Evolutionary conservation across 2,113 vertebrate genomes (phyloP), one percentile per base, ranked within the genome.

Genomic region (Aegithalos caudatus): DNA sequence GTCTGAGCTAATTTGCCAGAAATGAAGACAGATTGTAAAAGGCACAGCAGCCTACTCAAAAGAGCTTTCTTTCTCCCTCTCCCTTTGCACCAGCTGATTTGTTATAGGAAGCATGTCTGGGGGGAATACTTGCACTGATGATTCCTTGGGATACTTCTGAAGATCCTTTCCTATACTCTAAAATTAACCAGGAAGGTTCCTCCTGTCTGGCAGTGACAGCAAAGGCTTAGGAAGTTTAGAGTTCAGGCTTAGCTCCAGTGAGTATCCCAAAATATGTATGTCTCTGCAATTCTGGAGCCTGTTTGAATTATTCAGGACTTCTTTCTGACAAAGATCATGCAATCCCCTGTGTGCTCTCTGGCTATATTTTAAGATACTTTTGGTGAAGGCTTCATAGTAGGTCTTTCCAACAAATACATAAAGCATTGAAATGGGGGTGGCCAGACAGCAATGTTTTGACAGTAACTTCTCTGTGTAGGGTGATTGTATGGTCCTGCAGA

Each of bases 391-490:
- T 86, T 91, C 69, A 24, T 81, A 27, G 71, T 79, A 71, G 37
- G 21, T 64, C 78, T 93, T 94, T 65, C 73, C 86, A 95, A 69
- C 57, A 92, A 60, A 84, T 86, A n/a, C 47, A 66, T 94, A 78
- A 90, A 94, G 18, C 48, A 71, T 25, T 87, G 86, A 84, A 86
- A 76, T n/a, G 28, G 54, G 28, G 42, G 60, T 91, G 86, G 86
- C 45, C 73, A 85, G 69, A 27, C 37, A 66, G 66, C 35, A 35
- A 7, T 3, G 11, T 45, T 88, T 61, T 35, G 65, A 72, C 44
- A 65, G 40, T 72, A 88, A 53, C 48, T 89, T 94, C 86, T 72
- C 48, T 91, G 3, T 78, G 29, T 45, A 76, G 70, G 45, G 15
- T 60, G 61, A 64, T 37, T 81, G n/a, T 64, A 80, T 71, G 48